Percentiles rank a stretch among this genome's conserved stretches.
These are phyloP conservation scores for Cosmia trapezina DNA, from an alignment of 2,888 invertebrate species.

Conservation along the genomic window DNA sequence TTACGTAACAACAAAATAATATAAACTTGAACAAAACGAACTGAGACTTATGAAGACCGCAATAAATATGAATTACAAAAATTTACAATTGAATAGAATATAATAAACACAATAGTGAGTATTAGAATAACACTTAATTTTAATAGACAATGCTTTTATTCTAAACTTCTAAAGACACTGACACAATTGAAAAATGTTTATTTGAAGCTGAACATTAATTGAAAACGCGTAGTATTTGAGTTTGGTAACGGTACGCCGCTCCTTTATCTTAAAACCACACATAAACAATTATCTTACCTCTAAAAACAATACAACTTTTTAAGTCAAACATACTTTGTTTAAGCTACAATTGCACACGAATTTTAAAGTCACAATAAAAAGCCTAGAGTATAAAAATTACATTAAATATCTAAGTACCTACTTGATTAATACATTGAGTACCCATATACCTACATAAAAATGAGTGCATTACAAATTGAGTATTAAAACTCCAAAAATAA, in stretches of 20 bases:
- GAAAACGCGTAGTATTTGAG: slow-evolving; percentile 60
- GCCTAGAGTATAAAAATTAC: slow-evolving; percentile 15
- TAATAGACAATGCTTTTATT: slow-evolving; percentile 23
- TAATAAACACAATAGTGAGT: slow-evolving; percentile 45
- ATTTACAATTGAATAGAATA: slow-evolving; percentile 56
- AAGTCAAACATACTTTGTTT: slow-evolving; percentile 12
- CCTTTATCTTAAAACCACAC: slow-evolving; percentile 50
- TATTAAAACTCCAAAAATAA: slow-evolving; percentile 15
- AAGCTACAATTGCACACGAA: slow-evolving; percentile 22
- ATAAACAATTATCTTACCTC: slow-evolving; percentile 27
- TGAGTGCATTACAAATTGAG: slow-evolving; percentile 28
- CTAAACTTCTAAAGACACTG: slow-evolving; percentile 38
- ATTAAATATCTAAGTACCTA: slow-evolving; percentile 17
- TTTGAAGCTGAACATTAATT: slow-evolving; percentile 51
- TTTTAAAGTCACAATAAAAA: slow-evolving; percentile 15
- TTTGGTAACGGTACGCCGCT: slow-evolving; percentile 51
- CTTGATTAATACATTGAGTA: slow-evolving; percentile 20
- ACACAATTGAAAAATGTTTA: slow-evolving; percentile 32
- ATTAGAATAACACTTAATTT: slow-evolving; percentile 56
- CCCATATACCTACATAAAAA: neutral
- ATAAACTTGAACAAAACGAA: slow-evolving; percentile 54
- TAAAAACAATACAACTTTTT: slow-evolving; percentile 24
- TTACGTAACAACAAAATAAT: slow-evolving; percentile 38
- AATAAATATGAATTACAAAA: slow-evolving; percentile 42
- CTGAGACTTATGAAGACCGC: slow-evolving; percentile 18